phyloP scores from a whole-genome alignment of 2,797 vertebrate species.

The Pseudochaenichthys georgianus region DNA sequence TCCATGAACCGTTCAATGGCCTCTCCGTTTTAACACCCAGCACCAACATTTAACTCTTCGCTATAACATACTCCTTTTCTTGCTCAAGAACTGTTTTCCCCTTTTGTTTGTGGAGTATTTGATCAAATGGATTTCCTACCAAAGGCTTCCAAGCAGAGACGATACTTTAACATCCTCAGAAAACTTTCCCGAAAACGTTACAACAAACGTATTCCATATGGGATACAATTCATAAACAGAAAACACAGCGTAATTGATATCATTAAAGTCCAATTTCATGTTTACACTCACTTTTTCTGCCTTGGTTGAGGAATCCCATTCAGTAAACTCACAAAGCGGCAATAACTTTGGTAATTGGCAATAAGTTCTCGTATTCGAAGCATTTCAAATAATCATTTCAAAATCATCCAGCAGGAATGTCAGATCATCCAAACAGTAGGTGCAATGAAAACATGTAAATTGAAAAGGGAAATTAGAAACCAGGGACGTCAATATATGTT shows the following conservation, averaged over 20 bases:
- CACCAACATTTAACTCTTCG: constrained; percentile 32
- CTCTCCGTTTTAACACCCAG: constrained; percentile 36
- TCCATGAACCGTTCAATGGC: constrained; percentile 48
- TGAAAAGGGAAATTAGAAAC: constrained; percentile 60
- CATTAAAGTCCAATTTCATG: constrained; percentile 69
- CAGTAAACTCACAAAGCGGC: constrained; percentile 55
- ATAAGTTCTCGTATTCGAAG: constrained; percentile 56
- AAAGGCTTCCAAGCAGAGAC: no score
- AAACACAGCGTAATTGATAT: constrained; percentile 58
- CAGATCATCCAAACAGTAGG: constrained; percentile 67
- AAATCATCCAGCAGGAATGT: constrained; percentile 64
- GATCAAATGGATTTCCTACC: no score
- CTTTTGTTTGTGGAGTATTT: not conserved
- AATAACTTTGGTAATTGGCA: constrained; percentile 65
- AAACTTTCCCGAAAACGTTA: constrained; percentile 33
- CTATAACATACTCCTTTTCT: not conserved
- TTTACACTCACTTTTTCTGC: constrained; percentile 64
- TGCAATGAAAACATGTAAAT: constrained; percentile 64
- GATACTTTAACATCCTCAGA: not conserved
- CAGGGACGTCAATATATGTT: constrained; percentile 26
- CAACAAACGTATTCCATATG: constrained; percentile 37
- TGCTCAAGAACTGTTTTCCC: not conserved
- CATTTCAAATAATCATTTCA: constrained; percentile 69
- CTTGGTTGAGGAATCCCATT: constrained; percentile 63
- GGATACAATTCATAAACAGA: constrained; percentile 50